Evolutionary conservation across 2,888 invertebrate genomes (phyloP).

Genomic region (Charanyca ferruginea): DNA sequence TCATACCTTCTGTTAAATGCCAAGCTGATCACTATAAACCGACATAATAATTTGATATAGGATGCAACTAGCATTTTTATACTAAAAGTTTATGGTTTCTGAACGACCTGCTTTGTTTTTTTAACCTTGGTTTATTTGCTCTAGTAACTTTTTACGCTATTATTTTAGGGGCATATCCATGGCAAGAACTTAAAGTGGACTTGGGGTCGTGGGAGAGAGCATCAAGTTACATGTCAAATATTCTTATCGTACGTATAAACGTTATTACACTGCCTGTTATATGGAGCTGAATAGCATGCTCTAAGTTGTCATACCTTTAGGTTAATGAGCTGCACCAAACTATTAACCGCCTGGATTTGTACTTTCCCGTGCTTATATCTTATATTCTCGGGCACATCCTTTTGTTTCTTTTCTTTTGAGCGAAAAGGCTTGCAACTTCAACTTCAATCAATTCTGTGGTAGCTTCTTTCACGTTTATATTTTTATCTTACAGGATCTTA

Average conservation of each 20-base stretch:
- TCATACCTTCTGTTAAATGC: background rate
- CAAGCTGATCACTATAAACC: no score
- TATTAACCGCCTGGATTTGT: no score
- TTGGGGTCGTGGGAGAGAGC: constrained; percentile 93
- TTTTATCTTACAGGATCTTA: constrained; percentile 1
- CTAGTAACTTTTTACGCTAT: constrained; percentile 1
- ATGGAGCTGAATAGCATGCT: background rate
- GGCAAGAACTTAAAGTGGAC: constrained; percentile 22
- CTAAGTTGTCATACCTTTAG: background rate
- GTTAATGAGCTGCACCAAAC: background rate
- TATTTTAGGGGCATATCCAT: constrained; percentile 10
- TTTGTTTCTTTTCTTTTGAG: background rate
- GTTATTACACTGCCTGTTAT: background rate
- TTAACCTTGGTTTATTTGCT: background rate
- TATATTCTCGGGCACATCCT: no score
- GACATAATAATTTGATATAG: no score
- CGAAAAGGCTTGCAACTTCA: background rate
- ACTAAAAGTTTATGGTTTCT: no score
- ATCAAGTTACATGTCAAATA: constrained; percentile 91
- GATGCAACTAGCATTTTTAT: background rate
- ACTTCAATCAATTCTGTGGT: background rate
- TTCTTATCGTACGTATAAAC: constrained; percentile 88
- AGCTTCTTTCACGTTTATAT: background rate
- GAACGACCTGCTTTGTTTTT: no score
- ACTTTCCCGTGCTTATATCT: background rate